Conservation (phyloP, 1,140 invertebrate genomes). For the Pseudomyrmex cubaensis region DNA sequence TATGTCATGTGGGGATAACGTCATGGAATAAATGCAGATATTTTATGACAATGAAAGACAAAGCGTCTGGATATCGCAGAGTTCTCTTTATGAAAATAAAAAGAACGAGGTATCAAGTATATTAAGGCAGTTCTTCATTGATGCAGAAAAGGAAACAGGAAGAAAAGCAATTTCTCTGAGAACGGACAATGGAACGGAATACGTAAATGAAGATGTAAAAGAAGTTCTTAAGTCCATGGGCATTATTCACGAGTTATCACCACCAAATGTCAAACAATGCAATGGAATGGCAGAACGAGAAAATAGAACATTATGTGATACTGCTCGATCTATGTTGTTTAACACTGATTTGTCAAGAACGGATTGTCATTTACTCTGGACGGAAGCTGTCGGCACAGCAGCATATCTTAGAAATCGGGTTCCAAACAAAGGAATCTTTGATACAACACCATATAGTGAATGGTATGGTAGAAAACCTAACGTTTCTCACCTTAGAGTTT, state of each 20-base stretch:
- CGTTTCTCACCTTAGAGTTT: slow-evolving; percentile 14
- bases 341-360: neutral
- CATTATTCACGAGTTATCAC: slow-evolving; percentile 21
- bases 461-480: slow-evolving; percentile 30
- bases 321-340: slow-evolving; percentile 16
- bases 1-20: slow-evolving; percentile 78
- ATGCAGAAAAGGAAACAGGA: slow-evolving; percentile 8
- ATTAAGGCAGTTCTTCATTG: slow-evolving; percentile 1
- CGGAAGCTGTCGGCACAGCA: slow-evolving; percentile 18
- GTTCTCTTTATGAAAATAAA: slow-evolving; percentile 62
- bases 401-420: slow-evolving; percentile 40
- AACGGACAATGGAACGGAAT: slow-evolving; percentile 31
- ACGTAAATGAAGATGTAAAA: slow-evolving; percentile 10
- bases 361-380: slow-evolving; percentile 26
- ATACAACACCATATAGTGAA: slow-evolving; percentile 10
- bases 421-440: neutral
- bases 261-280: slow-evolving; percentile 11
- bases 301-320: slow-evolving; percentile 22
- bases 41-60: slow-evolving; percentile 63
- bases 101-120: slow-evolving; percentile 16
- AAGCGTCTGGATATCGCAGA: slow-evolving; percentile 72
- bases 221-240: slow-evolving; percentile 7
- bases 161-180: slow-evolving; percentile 25
- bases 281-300: slow-evolving; percentile 27
- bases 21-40: slow-evolving; percentile 68